Evolutionary conservation across 2,888 invertebrate genomes (phyloP).

Genomic region (Epirrhoe alternata): DNA sequence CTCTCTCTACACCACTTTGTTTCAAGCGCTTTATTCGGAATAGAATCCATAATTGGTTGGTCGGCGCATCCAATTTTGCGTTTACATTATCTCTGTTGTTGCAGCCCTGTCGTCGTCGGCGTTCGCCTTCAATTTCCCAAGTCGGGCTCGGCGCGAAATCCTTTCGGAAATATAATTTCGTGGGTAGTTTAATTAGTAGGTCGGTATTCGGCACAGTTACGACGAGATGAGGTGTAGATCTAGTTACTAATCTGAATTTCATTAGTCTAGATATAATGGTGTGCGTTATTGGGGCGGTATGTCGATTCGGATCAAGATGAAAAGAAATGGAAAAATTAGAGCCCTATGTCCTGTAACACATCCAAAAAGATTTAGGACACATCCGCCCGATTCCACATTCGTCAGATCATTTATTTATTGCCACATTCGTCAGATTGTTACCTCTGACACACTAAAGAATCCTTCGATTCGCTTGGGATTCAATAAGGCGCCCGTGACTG

Average conservation of each 20-base stretch:
- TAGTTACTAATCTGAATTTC: slow-evolving; percentile 2
- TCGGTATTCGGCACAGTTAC: slow-evolving; percentile 28
- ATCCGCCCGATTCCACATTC: too few species aligned
- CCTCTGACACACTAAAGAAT: too few species aligned
- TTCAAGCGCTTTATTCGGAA: slow-evolving; percentile 45
- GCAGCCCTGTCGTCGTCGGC: slow-evolving; percentile 56
- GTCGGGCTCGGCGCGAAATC: slow-evolving; percentile 54
- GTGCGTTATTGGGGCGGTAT: too few species aligned
- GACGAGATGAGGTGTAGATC: slow-evolving; percentile 27
- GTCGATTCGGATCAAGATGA: too few species aligned
- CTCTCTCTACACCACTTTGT: slow-evolving; percentile 30
- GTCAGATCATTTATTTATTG: too few species aligned
- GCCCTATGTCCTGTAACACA: too few species aligned
- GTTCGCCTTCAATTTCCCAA: slow-evolving; percentile 61
- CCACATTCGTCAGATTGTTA: too few species aligned
- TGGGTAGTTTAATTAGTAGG: slow-evolving; percentile 48
- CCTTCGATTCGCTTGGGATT: too few species aligned
- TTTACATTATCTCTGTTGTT: slow-evolving; percentile 68
- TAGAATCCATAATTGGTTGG: slow-evolving; percentile 47
- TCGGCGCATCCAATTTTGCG: slow-evolving; percentile 65
- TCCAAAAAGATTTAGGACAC: too few species aligned
- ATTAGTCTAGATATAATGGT: not conserved
- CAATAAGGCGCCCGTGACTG: too few species aligned
- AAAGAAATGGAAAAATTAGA: too few species aligned
- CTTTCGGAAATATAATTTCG: slow-evolving; percentile 51